Base-by-base conservation (phyloP, 2,113 vertebrate species). In the Eretmochelys imbricata region DNA sequence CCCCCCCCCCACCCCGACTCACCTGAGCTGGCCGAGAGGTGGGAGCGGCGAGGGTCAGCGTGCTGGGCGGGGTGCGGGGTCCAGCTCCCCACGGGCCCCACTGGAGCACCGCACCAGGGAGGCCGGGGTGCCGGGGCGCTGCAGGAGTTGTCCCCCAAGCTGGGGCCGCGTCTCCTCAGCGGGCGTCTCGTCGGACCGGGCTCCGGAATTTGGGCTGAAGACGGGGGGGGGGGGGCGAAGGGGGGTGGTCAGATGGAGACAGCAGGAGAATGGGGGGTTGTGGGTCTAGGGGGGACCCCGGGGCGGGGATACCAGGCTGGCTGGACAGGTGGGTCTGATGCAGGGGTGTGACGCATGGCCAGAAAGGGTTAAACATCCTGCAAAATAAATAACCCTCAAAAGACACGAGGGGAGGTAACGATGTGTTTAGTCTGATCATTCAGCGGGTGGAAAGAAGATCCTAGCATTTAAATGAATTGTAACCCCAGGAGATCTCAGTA, bases 51-150 rank as follows among this genome's bases (percentile, higher is more conserved):
- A 5, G 97, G 48, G 89, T 55, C 69, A 88, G 96, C 2, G 89
- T 98, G 38, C 90, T 79, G 88, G 24, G 82, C 82, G 1, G 42
- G 93, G 4, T 38, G 94, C 9, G 48, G 98, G 85, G 7, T 96
- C 22, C 8, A 97, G 95, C 59, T 97, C 87, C 38, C 96, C 51
- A 76, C 91, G 2, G 99, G 98, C 29, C 98, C 98, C 98, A 2
- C 99, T 99, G 81, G 98, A 98, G 54, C 99, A 99, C 38, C 99
- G 98, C 24, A 98, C 95, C 79, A 98, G 95, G 3, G 98, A 97
- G 6, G 97, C 16, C 0, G 98, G 98, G 91, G 95, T 95, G 22
- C 86, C 31, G 96, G 95, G 3, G 91, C 89, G 84, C 57, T 3
- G 8, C 59, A 84, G 25, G 59, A 85, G 46, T 89, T 97, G 3